Base-by-base conservation (phyloP, 2,113 vertebrate species). In the Lepisosteus osseus region DNA sequence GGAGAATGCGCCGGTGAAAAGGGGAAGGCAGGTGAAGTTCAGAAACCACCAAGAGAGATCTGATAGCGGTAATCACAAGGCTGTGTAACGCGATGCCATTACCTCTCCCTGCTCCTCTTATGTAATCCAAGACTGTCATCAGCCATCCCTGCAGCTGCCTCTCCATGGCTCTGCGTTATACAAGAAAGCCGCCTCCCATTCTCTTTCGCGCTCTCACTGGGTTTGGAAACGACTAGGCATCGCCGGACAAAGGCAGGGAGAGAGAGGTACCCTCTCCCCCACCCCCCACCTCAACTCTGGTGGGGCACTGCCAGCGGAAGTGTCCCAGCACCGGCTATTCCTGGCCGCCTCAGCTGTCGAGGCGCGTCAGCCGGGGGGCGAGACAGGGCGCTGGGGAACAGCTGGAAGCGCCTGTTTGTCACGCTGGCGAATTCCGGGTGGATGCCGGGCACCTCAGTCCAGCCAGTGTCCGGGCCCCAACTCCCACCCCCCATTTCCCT, bases 331-430 rank as follows among this genome's bases (percentile, higher is more conserved):
- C 29, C 29, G 67, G 71, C 80, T 91, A 90, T 89, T 87, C 90
- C 82, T 89, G 88, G 76, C 70, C 73, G 61, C 61, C 73, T 74
- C 90, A 90, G 90, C 88, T 91, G 90, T 90, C 84, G 40, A 70
- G 59, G 78, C 77, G 85, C 82, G 88, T 89, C 89, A 90, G 72
- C 14, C 77, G 79, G 74, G 41, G 3, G 4, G 51, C 14, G n/a
- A 42, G 40, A 64, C 63, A 67, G 59, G 57, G 13, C 74, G 73
- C 62, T 73, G 75, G 76, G 69, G 14, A 7, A 29, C 2, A 45
- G 13, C 29, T 43, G 17, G 71, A 82, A 82, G 78, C 55, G 71
- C 11, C 54, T 40, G 68, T 41, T 75, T 40, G 56, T 69, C 44
- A 44, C 43, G 54, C 15, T 42, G 56, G n/a, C 73, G 66, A 0